Evolutionary conservation across 2,113 vertebrate genomes (phyloP).

Genomic region (Pantherophis guttatus): DNA sequence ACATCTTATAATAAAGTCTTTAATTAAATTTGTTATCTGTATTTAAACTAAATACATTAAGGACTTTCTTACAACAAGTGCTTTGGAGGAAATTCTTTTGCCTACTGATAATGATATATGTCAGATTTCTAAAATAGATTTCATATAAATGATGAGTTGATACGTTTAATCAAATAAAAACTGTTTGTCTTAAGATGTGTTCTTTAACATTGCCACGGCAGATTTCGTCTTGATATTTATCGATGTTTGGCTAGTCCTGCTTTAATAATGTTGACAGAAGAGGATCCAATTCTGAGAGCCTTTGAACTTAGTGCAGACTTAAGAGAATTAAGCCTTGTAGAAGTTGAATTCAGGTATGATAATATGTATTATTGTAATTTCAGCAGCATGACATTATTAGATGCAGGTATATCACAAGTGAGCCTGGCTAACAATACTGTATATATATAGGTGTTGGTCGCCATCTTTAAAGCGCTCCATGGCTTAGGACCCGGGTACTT

Average conservation of each 20-base stretch:
- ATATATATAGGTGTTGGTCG: neutral
- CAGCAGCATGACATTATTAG: neutral
- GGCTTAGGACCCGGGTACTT: no score
- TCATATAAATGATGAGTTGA: neutral
- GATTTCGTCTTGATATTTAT: constrained; percentile 98
- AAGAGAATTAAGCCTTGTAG: constrained; percentile 94
- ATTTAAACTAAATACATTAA: neutral
- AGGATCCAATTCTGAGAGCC: constrained; percentile 94
- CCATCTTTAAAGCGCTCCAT: no score
- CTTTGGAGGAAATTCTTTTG: neutral
- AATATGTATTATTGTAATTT: constrained; percentile 5
- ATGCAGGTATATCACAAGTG: neutral
- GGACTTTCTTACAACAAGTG: neutral
- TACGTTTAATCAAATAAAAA: constrained; percentile 13
- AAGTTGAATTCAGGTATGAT: constrained; percentile 95
- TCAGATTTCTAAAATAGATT: neutral
- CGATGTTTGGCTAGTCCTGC: constrained; percentile 95
- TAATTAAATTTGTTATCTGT: neutral
- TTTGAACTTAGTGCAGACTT: constrained; percentile 97
- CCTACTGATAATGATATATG: neutral
- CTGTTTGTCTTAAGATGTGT: constrained; percentile 13
- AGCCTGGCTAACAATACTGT: neutral
- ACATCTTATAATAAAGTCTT: neutral
- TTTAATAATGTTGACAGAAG: constrained; percentile 97
- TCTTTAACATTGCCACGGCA: constrained; percentile 50